phyloP scores from a whole-genome alignment of 1,140 invertebrate genomes.

The Apis florea region DNA sequence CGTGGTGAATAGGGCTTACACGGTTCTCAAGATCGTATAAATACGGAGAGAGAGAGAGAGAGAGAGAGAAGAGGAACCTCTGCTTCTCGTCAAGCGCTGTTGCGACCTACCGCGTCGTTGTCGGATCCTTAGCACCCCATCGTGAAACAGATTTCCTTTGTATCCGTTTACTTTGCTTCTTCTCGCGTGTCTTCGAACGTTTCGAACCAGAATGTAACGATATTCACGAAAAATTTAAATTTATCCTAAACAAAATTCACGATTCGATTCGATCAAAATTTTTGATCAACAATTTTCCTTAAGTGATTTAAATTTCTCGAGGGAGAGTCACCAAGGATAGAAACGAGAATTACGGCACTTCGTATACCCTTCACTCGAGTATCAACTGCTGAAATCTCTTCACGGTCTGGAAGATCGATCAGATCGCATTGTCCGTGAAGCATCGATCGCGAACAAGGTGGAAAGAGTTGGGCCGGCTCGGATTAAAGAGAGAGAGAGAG shows the following conservation, averaged over 20 bases:
- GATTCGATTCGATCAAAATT: too few relatives aligned
- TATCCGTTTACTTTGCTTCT: neutral
- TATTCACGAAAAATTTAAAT: neutral
- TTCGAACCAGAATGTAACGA: neutral
- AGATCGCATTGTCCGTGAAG: slow-evolving; percentile 1
- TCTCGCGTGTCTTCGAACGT: neutral
- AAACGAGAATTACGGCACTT: too few relatives aligned
- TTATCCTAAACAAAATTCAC: neutral
- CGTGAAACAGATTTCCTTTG: slow-evolving; percentile 15
- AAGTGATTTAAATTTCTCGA: too few relatives aligned
- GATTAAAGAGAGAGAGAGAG: slow-evolving; percentile 16
- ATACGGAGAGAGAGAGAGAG: neutral
- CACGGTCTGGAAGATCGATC: slow-evolving; percentile 40
- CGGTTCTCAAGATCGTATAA: slow-evolving; percentile 2
- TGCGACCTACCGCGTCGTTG: slow-evolving; percentile 16
- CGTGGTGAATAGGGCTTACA: neutral
- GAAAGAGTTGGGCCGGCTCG: neutral
- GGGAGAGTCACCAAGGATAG: too few relatives aligned
- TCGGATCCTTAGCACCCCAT: slow-evolving; percentile 17
- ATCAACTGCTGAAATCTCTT: neutral
- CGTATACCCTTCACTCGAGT: too few relatives aligned
- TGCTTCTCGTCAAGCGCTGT: slow-evolving; percentile 11
- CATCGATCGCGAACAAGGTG: slow-evolving; percentile 23
- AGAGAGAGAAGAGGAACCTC: too few relatives aligned
- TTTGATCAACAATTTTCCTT: too few relatives aligned